These are phyloP conservation scores for Dinomys branickii DNA, from an alignment of 2,113 vertebrate genomes.

Conservation along the genomic window DNA sequence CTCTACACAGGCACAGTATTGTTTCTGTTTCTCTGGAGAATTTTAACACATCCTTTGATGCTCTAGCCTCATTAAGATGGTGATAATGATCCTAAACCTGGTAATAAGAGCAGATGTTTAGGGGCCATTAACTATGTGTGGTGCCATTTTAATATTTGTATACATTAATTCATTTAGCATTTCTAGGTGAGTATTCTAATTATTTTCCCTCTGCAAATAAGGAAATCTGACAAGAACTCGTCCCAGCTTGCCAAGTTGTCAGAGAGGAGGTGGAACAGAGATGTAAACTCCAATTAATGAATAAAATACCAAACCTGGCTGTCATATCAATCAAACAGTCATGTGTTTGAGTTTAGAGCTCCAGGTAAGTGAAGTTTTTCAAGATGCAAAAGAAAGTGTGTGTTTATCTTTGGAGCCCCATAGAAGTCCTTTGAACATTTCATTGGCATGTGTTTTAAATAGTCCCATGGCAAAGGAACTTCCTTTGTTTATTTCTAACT, in stretches of 20 bases:
- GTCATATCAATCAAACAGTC: background rate
- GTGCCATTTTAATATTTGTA: background rate
- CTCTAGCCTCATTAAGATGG: background rate
- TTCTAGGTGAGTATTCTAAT: background rate
- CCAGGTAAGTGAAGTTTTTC: constrained; percentile 60
- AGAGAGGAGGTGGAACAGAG: background rate
- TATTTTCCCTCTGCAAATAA: background rate
- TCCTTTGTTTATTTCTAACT: constrained; percentile 82
- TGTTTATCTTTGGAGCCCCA: constrained; percentile 68
- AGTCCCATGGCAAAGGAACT: constrained; percentile 47
- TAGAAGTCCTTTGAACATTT: constrained; percentile 80
- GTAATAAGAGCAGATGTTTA: background rate
- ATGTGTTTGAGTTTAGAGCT: constrained; percentile 41
- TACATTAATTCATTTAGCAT: background rate
- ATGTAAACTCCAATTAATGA: background rate
- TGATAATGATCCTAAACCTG: background rate
- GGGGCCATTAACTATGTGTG: background rate
- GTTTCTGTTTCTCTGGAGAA: background rate
- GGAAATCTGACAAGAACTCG: background rate
- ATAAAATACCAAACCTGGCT: background rate
- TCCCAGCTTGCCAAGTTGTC: background rate
- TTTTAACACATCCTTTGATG: background rate
- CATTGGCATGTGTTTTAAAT: constrained; percentile 73
- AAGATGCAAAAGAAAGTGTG: background rate
- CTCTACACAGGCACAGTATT: background rate